Base-by-base conservation (phyloP, 2,888 invertebrate species). In the Dynastes maya region DNA sequence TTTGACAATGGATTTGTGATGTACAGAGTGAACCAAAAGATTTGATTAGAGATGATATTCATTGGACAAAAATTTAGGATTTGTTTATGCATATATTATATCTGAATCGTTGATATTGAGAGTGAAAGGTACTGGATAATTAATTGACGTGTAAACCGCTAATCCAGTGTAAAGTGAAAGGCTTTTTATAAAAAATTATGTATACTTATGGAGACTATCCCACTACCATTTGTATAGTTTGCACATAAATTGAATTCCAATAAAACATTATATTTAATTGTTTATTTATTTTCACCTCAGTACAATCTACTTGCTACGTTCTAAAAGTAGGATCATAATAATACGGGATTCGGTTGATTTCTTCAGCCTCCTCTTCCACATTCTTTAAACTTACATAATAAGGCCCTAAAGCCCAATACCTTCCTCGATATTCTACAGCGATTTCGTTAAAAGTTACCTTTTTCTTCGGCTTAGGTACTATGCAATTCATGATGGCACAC, bases 361-460 rank as follows among this genome's bases (percentile, higher is more conserved):
- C 71, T 32, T 72, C 78, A 16, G 72, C 78, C 45, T 79, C 79
- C 11, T 78, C 78, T 55, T 81, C 81, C 4, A 80, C 81, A 37
- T 81, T 80, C 9, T 77, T 58, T 27, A 81, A 55, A 45, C 67
- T 78, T 6, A 81, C 81, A 32, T 70, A 81, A 27, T 81, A 79
- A 0, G 81, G 76, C n/a, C 67, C 76, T 61, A 81, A 22, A 22
- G 78, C 67, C 78, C 80, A 71, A 53, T 78, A 81, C 16, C 75
- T 78, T 2, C 81, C 81, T 32, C 72, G 68, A 51, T 81, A 81
- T 45, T 81, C 81, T n/a, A 80, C 70, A 16, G 80, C 81, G n/a
- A 80, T 77, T 58, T 81, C 80, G 51, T 81, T 81, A 67, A 81
- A 81, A 32, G 74, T 70, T 9, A 81, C 81, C 40, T 77, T 76